Percentiles rank a stretch among this genome's conserved stretches.
Conservation (phyloP, 1,140 invertebrate species). For the Sipha flava region DNA sequence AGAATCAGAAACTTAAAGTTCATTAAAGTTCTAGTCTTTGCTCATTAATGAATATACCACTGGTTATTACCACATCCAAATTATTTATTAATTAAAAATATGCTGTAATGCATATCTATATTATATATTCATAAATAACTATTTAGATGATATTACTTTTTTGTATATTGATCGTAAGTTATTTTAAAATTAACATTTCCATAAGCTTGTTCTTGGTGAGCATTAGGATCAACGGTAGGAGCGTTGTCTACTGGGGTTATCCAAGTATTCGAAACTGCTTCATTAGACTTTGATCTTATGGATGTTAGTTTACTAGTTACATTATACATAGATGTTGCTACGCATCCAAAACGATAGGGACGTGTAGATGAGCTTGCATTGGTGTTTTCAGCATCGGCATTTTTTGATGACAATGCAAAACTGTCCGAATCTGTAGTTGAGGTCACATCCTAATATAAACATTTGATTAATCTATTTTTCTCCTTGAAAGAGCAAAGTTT, state of each 20-base stretch:
- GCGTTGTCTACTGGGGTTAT: conserved; percentile 4
- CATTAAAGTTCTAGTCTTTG: no score
- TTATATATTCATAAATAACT: no score
- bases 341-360: not conserved
- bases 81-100: no score
- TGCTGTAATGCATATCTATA: no score
- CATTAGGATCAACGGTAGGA: not conserved
- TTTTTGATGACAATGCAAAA: not conserved
- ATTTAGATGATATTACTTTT: conserved; percentile 28
- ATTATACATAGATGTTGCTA: conserved; percentile 13
- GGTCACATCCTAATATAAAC: not conserved
- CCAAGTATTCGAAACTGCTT: not conserved
- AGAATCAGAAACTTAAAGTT: no score
- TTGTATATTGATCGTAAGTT: conserved; percentile 25
- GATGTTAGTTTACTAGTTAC: conserved; percentile 10
- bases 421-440: conserved; percentile 11
- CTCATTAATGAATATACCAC: no score
- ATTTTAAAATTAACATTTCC: conserved; percentile 33
- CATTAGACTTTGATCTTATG: conserved; percentile 20
- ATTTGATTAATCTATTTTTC: not conserved
- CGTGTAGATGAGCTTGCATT: not conserved
- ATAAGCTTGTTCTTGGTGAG: conserved; percentile 25
- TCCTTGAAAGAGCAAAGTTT: not conserved
- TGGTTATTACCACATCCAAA: no score
- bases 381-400: not conserved